Evolutionary conservation across 2,113 vertebrate species (phyloP).

Genomic region (Neoarius graeffei): DNA sequence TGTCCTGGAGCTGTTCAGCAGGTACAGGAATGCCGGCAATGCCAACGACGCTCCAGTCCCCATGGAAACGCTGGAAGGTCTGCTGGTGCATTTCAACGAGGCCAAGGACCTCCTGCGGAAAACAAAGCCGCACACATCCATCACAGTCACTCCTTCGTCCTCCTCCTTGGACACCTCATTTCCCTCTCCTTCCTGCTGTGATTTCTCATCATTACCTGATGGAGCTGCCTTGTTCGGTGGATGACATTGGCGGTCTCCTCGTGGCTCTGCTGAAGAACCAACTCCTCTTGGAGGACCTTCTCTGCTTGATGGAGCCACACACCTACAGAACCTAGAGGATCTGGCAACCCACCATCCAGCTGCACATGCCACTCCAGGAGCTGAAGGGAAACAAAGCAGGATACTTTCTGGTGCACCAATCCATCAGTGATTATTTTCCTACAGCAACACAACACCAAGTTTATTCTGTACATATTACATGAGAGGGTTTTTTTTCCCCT

Average conservation of each 20-base stretch:
- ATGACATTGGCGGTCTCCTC: conserved; percentile 90
- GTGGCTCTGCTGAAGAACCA: conserved; percentile 82
- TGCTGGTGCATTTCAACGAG: conserved; percentile 86
- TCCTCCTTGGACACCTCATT: not conserved
- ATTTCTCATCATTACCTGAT: conserved; percentile 77
- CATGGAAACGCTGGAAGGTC: conserved; percentile 90
- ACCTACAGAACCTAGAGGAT: conserved; percentile 87
- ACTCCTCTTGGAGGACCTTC: conserved; percentile 85
- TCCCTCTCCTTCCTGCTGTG: not conserved
- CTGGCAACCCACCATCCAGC: conserved; percentile 91
- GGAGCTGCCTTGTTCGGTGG: conserved; percentile 85
- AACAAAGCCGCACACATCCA: conserved; percentile 3
- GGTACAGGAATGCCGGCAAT: conserved; percentile 89
- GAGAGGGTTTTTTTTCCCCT: not conserved
- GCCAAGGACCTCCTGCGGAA: conserved; percentile 87
- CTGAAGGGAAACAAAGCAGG: conserved; percentile 65
- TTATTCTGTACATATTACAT: not conserved
- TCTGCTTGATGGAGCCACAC: conserved; percentile 92
- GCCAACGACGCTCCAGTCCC: conserved; percentile 85
- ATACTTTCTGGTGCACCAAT: not conserved
- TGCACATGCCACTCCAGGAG: conserved; percentile 91
- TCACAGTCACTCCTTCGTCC: not conserved
- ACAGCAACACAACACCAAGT: no score
- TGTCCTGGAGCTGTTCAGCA: conserved; percentile 92
- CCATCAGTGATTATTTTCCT: not conserved